Conservation (phyloP, 2,113 vertebrate species). For the Triplophysa tibetana region DNA sequence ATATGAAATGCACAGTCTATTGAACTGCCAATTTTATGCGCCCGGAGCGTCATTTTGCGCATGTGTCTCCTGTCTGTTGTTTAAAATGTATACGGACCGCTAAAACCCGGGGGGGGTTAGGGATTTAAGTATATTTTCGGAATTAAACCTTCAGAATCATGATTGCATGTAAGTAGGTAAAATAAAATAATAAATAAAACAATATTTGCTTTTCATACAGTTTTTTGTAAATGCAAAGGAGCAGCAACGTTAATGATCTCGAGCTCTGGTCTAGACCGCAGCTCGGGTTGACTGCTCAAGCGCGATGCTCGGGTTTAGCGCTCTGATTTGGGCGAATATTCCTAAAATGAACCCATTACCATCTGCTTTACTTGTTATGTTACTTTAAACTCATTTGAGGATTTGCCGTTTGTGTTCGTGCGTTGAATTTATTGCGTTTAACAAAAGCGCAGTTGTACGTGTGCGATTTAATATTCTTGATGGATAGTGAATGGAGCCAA, state of each 20-base stretch:
- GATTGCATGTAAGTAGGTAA: conserved; percentile 36
- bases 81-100: conserved; percentile 57
- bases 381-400: neutral
- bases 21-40: conserved; percentile 10
- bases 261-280: conserved; percentile 44
- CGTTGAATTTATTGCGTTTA: neutral
- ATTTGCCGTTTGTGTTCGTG: neutral
- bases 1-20: conserved; percentile 7
- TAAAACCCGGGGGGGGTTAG: conserved; percentile 54
- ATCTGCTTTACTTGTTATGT: neutral
- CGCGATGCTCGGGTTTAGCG: conserved; percentile 52
- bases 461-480: neutral
- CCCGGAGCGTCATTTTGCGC: conserved; percentile 48
- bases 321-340: neutral
- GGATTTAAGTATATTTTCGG: conserved; percentile 52
- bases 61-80: conserved; percentile 48
- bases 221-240: neutral
- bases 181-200: neutral
- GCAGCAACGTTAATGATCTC: conserved; percentile 6
- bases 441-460: neutral
- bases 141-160: conserved; percentile 36
- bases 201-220: neutral
- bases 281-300: conserved; percentile 35
- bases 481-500: neutral
- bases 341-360: neutral